Conservation (phyloP, 2,888 invertebrate species). For the Cheilosia variabilis region DNA sequence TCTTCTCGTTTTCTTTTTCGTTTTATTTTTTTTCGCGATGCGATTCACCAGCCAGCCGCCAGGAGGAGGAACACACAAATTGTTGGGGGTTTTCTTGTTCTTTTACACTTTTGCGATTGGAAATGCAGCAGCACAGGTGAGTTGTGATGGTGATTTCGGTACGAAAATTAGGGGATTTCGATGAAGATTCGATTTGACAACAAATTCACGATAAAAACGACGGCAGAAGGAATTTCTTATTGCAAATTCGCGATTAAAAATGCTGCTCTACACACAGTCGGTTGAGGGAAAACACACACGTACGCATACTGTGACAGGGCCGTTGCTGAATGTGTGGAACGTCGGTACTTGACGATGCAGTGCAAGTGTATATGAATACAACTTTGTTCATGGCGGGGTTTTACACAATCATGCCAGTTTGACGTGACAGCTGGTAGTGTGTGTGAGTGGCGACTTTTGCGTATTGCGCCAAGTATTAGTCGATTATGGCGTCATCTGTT, state of each 20-base stretch:
- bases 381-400: conserved; percentile 66
- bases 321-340: conserved; percentile 20
- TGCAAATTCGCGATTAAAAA: conserved; percentile 71
- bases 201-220: conserved; percentile 46
- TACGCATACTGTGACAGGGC: conserved; percentile 40
- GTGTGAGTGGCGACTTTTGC: conserved; percentile 53
- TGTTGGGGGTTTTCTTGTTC: conserved; percentile 21
- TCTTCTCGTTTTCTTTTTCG: conserved; percentile 44
- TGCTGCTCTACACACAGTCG: conserved; percentile 60
- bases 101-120: conserved; percentile 40
- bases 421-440: conserved; percentile 41
- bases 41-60: conserved; percentile 79
- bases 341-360: conserved; percentile 60
- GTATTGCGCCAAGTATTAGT: conserved; percentile 46
- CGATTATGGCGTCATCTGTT: conserved; percentile 36
- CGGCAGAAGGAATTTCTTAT: conserved; percentile 51
- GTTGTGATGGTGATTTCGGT: conserved; percentile 20
- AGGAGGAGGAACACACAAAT: conserved; percentile 65
- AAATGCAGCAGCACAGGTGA: conserved; percentile 17
- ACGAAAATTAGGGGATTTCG: conserved; percentile 21
- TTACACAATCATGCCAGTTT: conserved; percentile 56
- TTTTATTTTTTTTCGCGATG: conserved; percentile 56
- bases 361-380: conserved; percentile 53
- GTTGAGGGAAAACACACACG: conserved; percentile 67
- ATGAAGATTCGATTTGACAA: conserved; percentile 43